These are phyloP conservation scores for Otolemur crassicaudatus DNA, from an alignment of 2,797 vertebrate species.

Conservation along the genomic window DNA sequence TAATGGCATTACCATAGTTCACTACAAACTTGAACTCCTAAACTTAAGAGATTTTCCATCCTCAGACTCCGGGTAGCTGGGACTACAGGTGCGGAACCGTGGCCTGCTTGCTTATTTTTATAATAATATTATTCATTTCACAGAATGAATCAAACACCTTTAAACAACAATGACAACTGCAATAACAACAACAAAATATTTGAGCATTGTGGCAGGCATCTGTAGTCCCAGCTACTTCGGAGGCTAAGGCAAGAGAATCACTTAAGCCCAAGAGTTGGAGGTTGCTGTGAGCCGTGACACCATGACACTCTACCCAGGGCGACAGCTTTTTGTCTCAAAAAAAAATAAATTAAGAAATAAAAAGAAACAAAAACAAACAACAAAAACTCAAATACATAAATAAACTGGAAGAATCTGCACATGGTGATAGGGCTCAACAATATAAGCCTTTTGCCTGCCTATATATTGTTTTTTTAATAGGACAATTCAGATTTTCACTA, in stretches of 20 bases:
- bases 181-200: too few relatives aligned
- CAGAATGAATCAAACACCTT: not conserved
- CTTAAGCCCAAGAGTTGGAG: too few relatives aligned
- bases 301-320: too few relatives aligned
- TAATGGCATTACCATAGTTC: not conserved
- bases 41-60: not conserved
- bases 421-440: not conserved
- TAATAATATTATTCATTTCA: not conserved
- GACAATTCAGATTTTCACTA: not conserved
- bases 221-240: too few relatives aligned
- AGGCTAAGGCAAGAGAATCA: too few relatives aligned
- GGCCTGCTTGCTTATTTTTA: not conserved
- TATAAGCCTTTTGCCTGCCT: not conserved
- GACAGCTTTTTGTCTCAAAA: too few relatives aligned
- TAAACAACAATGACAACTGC: too few relatives aligned
- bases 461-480: not conserved
- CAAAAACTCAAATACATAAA: too few relatives aligned
- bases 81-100: not conserved
- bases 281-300: too few relatives aligned
- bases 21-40: not conserved
- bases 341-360: too few relatives aligned
- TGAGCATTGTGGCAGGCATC: too few relatives aligned
- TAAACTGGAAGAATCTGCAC: not conserved
- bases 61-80: not conserved
- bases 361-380: not conserved